Evolutionary conservation across 2,113 vertebrate genomes (phyloP), one percentile per base, ranked within the genome.

Genomic region (Notarius quadriscutis): DNA sequence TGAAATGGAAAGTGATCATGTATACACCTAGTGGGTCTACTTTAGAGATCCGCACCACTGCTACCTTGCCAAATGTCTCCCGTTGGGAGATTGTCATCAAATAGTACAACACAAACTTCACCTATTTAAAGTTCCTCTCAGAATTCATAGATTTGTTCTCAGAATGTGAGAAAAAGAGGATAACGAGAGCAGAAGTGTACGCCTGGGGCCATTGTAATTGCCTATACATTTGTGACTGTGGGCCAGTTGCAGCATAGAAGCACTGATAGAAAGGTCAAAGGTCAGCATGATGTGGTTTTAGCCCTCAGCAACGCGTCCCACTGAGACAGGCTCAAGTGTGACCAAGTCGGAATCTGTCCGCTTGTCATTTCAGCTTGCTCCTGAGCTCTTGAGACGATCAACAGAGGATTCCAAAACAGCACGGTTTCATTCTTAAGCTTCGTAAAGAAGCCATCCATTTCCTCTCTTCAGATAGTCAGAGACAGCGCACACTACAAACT

Each of bases 31-130:
- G 11, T 93, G 93, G 94, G 93, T 95, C 92, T 79, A 34, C 30
- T 79, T 69, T 57, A 94, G 92, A 91, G 94, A 94, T 94, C 92
- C 93, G 94, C 92, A 95, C 91, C 92, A 91, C 92, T 91, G 90
- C 81, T 84, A 41, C 41, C 41, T 41, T 41, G 41, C 41, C 41
- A 87, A 79, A 25, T 22, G 41, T 87, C 81, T 83, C 71, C 27
- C 62, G 60, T 48, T 60, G 67, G 65, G 57, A n/a, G 74, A 65
- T 2, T 4, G 63, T 81, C 62, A 86, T 86, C 85, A 58, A 55
- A 86, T 57, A 17, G 85, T 22, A 14, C 63, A 57, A 10, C 77
- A 80, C 22, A 17, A 55, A 15, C 75, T 62, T 53, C 53, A 48
- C 30, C 62, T 67, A 71, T 81, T 69, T 48, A 50, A 79, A 71